These are phyloP conservation scores for Drosophila falleni DNA, from an alignment of 2,888 invertebrate species.

Conservation along the genomic window DNA sequence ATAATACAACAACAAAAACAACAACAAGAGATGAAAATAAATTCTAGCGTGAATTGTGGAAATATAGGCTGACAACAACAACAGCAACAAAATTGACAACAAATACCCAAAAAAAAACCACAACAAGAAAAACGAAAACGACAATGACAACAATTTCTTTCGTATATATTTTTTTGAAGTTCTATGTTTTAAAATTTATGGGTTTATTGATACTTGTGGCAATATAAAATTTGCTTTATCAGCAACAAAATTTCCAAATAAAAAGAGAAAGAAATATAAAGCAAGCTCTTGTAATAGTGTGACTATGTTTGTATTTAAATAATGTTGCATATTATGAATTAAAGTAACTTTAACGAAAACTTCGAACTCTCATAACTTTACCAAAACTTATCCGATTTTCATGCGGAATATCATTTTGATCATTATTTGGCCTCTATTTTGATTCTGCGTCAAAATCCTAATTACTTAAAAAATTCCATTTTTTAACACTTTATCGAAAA, in stretches of 20 bases:
- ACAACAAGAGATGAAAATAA: slow-evolving; percentile 16
- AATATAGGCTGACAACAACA: slow-evolving; percentile 40
- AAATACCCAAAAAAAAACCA: neutral
- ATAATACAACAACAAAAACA: slow-evolving; percentile 4
- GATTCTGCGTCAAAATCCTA: no score
- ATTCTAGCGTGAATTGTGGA: slow-evolving; percentile 16
- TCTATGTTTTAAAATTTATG: slow-evolving; percentile 63
- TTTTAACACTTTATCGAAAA: no score
- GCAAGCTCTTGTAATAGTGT: neutral
- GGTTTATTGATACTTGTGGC: slow-evolving; percentile 70
- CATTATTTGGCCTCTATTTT: no score
- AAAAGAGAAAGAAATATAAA: neutral
- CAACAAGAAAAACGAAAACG: slow-evolving; percentile 1
- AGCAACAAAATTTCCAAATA: slow-evolving; percentile 35
- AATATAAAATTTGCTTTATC: slow-evolving; percentile 49
- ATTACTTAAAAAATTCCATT: no score
- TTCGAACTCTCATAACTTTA: no score
- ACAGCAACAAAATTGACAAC: neutral
- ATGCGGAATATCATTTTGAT: no score
- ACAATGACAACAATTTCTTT: slow-evolving; percentile 36
- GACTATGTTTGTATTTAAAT: neutral
- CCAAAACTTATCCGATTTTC: no score
- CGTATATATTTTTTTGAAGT: slow-evolving; percentile 25
- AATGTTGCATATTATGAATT: neutral
- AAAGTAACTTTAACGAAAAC: no score